Percentiles rank a stretch among this genome's conserved stretches.
Conservation (phyloP, 2,888 invertebrate genomes). For the Nasonovia ribisnigri region DNA sequence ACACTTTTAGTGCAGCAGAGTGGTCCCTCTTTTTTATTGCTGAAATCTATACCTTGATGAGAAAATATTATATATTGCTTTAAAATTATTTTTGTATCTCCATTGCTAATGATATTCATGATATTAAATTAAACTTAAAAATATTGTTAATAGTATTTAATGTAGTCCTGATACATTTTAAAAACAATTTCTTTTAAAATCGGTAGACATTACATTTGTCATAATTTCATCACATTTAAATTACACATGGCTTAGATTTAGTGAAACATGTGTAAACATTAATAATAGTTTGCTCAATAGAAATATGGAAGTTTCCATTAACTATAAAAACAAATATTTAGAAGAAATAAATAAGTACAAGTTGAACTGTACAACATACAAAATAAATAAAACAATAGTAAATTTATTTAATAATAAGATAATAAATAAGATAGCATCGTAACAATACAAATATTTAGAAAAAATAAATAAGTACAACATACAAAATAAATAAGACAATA, state of each 20-base stretch:
- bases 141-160: neutral
- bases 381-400: neutral
- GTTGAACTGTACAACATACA: too few relatives aligned
- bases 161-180: neutral
- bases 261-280: neutral
- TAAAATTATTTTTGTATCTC: neutral
- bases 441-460: neutral
- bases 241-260: neutral
- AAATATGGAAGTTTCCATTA: neutral
- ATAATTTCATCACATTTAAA: neutral
- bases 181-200: neutral
- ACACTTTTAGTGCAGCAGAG: too few relatives aligned
- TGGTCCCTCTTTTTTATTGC: too few relatives aligned
- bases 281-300: neutral
- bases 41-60: neutral
- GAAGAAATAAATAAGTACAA: neutral
- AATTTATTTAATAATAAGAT: neutral
- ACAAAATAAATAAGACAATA: neutral
- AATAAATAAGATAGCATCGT: neutral
- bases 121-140: neutral
- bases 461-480: neutral
- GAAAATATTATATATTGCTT: neutral
- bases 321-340: neutral
- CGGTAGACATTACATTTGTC: neutral
- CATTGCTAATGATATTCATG: neutral